A percentile compares a stretch with the other conserved stretches of the same genome.
Evolutionary conservation across 64 coral and sea anemone genomes (phyloP).

Genomic region (Pocillopora damicornis): DNA sequence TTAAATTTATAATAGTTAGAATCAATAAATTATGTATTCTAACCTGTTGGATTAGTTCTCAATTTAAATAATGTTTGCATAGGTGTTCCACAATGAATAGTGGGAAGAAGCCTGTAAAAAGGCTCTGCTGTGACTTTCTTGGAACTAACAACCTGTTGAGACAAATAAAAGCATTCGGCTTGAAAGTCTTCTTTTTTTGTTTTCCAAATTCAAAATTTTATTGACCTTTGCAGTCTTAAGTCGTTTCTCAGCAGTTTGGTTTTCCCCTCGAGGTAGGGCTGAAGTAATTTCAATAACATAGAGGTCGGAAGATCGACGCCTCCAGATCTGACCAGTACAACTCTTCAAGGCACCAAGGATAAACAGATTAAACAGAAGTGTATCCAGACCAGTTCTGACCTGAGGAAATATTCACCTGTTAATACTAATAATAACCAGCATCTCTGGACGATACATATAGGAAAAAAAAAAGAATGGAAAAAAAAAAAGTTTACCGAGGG

Average conservation of each 20-base stretch:
- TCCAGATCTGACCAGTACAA: constrained; percentile 77
- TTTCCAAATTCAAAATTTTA: not conserved
- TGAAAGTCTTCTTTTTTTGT: not conserved
- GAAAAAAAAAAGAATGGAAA: not conserved
- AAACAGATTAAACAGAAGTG: constrained; percentile 76
- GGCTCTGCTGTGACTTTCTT: constrained; percentile 12
- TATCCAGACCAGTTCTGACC: constrained; percentile 71
- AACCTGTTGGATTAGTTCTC: not conserved
- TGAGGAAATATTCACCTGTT: constrained; percentile 1
- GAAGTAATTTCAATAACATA: constrained; percentile 85
- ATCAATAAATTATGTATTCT: not conserved
- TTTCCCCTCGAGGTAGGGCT: not conserved
- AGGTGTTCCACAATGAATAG: constrained; percentile 29
- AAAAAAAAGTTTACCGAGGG: constrained; percentile 58
- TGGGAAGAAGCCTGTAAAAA: constrained; percentile 24
- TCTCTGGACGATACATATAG: not conserved
- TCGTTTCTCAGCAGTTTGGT: not conserved
- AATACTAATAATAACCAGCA: not conserved
- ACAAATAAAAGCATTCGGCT: not conserved
- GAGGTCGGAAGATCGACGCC: constrained; percentile 71
- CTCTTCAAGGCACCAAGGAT: constrained; percentile 66
- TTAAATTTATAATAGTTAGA: not conserved
- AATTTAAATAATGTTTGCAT: constrained; percentile 8
- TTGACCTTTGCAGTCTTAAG: not conserved
- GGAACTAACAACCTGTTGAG: not conserved